Conservation (phyloP, 2,888 invertebrate species). For the Heliothis peltigera region DNA sequence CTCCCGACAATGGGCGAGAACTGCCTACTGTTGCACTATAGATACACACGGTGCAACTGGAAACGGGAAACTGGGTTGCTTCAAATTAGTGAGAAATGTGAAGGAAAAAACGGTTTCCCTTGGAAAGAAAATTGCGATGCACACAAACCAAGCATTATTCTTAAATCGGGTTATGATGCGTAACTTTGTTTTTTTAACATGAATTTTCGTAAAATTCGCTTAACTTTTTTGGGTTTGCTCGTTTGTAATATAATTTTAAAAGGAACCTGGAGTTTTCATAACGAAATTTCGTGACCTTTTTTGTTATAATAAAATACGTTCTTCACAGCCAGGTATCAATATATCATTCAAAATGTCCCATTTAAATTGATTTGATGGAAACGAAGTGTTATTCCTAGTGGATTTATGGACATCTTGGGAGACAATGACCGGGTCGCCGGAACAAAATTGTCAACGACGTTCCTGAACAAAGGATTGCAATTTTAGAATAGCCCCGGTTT, state of each 20-base stretch:
- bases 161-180: conserved; percentile 20
- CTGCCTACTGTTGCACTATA: conserved; percentile 64
- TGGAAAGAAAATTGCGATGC: conserved; percentile 54
- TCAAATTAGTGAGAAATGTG: conserved; percentile 66
- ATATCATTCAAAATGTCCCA: conserved; percentile 37
- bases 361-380: conserved; percentile 47
- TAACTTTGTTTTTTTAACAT: conserved; percentile 3
- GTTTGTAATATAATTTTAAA: not conserved
- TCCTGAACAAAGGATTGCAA: conserved; percentile 70
- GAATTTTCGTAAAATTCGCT: not conserved
- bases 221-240: too few species aligned
- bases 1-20: conserved; percentile 61
- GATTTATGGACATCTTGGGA: conserved; percentile 65
- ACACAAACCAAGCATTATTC: conserved; percentile 36
- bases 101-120: conserved; percentile 50
- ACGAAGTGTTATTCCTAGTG: conserved; percentile 48
- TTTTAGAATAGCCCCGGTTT: conserved; percentile 68
- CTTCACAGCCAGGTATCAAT: conserved; percentile 9
- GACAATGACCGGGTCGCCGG: conserved; percentile 62
- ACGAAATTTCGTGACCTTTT: not conserved
- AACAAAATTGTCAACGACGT: conserved; percentile 73
- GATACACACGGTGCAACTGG: conserved; percentile 62
- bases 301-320: not conserved
- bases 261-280: not conserved
- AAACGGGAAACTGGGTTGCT: conserved; percentile 69